phyloP scores from a whole-genome alignment of 2,888 invertebrate species.

The Brachyptera putata region DNA sequence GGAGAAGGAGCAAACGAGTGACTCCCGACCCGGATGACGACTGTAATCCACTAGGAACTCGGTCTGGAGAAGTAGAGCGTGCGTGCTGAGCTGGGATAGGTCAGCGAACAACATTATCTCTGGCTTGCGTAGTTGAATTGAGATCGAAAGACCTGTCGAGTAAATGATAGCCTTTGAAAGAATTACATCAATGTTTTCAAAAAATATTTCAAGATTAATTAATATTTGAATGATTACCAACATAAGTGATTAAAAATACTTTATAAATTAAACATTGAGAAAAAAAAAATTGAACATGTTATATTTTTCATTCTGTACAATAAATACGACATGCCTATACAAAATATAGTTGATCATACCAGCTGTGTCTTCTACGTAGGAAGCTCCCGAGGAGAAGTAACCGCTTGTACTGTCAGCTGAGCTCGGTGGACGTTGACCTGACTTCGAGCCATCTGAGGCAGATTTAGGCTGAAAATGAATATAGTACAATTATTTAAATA shows the following conservation, averaged over 20 bases:
- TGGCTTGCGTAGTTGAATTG: conserved; percentile 69
- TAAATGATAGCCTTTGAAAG: no score
- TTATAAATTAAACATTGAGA: background rate
- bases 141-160: conserved; percentile 59
- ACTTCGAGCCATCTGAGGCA: conserved; percentile 13
- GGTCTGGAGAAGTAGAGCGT: conserved; percentile 62
- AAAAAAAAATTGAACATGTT: background rate
- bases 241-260: background rate
- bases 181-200: background rate
- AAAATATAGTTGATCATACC: no score
- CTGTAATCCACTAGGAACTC: conserved; percentile 69
- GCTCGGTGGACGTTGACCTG: conserved; percentile 45
- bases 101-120: conserved; percentile 68
- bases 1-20: conserved; percentile 57
- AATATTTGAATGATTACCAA: background rate
- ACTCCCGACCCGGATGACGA: conserved; percentile 59
- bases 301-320: background rate
- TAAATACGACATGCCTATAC: no score
- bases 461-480: conserved; percentile 21
- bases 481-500: background rate
- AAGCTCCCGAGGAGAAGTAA: conserved; percentile 51
- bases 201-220: no score
- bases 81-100: conserved; percentile 46
- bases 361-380: conserved; percentile 47
- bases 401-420: conserved; percentile 57